Evolutionary conservation across 2,888 invertebrate genomes (phyloP).

Genomic region (Aleiodes alternator): DNA sequence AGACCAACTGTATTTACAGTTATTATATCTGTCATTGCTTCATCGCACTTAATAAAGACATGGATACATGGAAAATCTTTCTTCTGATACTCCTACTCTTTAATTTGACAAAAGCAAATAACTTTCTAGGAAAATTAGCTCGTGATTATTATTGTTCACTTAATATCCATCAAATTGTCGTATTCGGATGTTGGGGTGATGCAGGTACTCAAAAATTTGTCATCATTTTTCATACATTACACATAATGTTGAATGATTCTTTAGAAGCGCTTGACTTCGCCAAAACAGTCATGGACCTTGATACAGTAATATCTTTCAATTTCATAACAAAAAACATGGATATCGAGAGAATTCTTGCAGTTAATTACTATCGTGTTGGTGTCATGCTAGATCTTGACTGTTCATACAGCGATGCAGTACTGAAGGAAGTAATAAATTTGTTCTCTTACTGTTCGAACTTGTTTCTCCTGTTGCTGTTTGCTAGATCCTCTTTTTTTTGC

Average conservation of each 20-base stretch:
- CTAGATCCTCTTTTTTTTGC: too few relatives aligned
- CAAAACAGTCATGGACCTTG: conserved; percentile 46
- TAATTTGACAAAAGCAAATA: conserved; percentile 11
- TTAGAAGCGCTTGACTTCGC: conserved; percentile 55
- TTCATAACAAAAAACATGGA: conserved; percentile 52
- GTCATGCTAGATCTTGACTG: conserved; percentile 64
- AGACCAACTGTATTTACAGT: too few relatives aligned
- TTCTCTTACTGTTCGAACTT: too few relatives aligned
- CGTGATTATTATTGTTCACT: conserved; percentile 45
- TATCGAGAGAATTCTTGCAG: conserved; percentile 57
- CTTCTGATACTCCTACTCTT: background rate
- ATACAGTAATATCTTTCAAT: conserved; percentile 51
- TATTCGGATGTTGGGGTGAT: conserved; percentile 51
- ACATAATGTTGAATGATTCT: background rate
- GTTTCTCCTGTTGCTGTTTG: too few relatives aligned
- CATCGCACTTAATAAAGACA: background rate
- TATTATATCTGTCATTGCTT: background rate
- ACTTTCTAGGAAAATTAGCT: conserved; percentile 40
- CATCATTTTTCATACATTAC: too few relatives aligned
- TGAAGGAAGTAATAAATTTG: conserved; percentile 58
- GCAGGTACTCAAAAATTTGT: conserved; percentile 34
- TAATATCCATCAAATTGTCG: conserved; percentile 45
- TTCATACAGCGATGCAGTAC: conserved; percentile 54
- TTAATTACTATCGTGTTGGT: conserved; percentile 63
- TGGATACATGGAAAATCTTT: background rate